Evolutionary conservation across 2,797 vertebrate genomes (phyloP), one percentile per base, ranked within the genome.

Genomic region (Pseudochromis fuscus): DNA sequence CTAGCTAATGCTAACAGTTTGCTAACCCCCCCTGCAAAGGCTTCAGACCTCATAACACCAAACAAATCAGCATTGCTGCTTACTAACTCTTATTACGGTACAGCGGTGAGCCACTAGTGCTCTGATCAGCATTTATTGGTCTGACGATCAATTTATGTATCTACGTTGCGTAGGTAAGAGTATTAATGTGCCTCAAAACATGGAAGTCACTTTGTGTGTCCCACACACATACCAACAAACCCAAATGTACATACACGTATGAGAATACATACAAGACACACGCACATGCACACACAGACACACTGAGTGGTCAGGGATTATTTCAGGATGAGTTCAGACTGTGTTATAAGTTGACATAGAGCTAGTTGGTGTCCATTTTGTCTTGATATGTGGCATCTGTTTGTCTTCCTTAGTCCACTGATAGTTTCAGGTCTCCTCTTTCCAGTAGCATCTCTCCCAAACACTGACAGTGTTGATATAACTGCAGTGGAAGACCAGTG

Each of bases 181-280:
- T 91, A 85, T 91, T 88, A 86, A 75, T 89, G 92, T 93, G 92
- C 92, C 92, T 93, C 90, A 90, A 92, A 86, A 86, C 75, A 88
- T 87, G 76, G 83, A 91, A 90, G 88, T 91, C 85, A 88, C 90
- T 85, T 90, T 90, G 86, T 87, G 83, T 89, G 69, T 84, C 82
- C 44, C 69, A 56, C 83, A 84, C 80, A 83, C 75, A 78, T 67
- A 78, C 81, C 74, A 81, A 86, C 78, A 86, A 83, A 86, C 76
- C 70, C 83, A 85, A 84, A 87, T 84, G 81, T 83, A 78, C 59
- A 85, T 71, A 86, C 53, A 86, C 40, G 24, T 40, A 48, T 79
- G 72, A 78, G 60, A 66, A 76, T 52, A 79, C 72, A 64, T 25
- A 46, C 37, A 51, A 62, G 37, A 67, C 25, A 67, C 28, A 59